These are phyloP conservation scores for Hormaphis cornu DNA, from an alignment of 1,140 invertebrate genomes.

Conservation along the genomic window DNA sequence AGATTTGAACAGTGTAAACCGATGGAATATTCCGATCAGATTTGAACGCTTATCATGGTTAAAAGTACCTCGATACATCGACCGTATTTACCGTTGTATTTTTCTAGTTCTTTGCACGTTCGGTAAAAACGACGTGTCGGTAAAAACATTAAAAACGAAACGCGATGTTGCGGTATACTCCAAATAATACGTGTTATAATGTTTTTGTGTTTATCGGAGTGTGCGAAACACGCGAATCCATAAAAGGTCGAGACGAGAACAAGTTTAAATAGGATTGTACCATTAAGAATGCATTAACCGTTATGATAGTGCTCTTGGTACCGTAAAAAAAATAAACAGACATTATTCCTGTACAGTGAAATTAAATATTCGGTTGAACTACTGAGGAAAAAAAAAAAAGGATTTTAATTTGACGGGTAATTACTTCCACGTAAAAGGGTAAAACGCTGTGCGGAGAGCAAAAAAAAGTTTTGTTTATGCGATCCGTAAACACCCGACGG, in stretches of 20 bases:
- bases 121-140: no score
- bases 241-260: neutral
- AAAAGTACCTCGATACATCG: no score
- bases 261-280: neutral
- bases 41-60: no score
- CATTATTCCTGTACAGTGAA: neutral
- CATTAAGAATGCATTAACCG: conserved; percentile 6
- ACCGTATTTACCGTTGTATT: no score
- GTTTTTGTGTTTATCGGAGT: neutral
- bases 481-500: no score
- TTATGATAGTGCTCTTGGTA: neutral
- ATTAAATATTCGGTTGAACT: neutral
- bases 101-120: no score
- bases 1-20: no score
- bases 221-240: neutral
- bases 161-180: no score
- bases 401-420: conserved; percentile 7
- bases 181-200: neutral
- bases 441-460: neutral
- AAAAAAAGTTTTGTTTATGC: no score
- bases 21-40: no score
- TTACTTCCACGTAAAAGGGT: neutral
- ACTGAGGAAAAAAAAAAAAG: neutral
- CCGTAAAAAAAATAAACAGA: neutral
- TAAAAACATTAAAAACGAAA: no score